Conservation (phyloP, 2,888 invertebrate genomes). For the Drosophila bunnanda region DNA sequence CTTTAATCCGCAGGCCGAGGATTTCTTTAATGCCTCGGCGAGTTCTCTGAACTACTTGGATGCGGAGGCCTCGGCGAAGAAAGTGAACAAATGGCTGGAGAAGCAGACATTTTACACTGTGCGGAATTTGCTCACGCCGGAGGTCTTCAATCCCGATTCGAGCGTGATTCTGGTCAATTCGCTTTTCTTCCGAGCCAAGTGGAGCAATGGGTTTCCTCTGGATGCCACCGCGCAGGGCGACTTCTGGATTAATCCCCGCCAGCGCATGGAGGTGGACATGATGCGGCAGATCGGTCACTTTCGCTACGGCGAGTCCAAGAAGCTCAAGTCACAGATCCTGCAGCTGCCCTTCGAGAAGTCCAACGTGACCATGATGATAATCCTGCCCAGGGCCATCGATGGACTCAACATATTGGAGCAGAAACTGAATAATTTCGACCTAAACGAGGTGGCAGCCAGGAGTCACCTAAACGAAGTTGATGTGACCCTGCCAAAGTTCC, state of each 20-base stretch:
- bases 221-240: conserved; percentile 86
- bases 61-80: conserved; percentile 84
- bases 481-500: conserved; percentile 91
- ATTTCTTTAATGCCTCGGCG: conserved; percentile 88
- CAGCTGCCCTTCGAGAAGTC: conserved; percentile 90
- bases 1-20: conserved; percentile 86
- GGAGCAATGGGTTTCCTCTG: conserved; percentile 88
- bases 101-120: conserved; percentile 92
- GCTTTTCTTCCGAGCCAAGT: conserved; percentile 92
- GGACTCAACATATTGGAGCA: conserved; percentile 88
- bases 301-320: conserved; percentile 85
- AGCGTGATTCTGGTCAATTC: conserved; percentile 92
- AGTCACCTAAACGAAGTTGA: conserved; percentile 85
- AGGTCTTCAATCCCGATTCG: conserved; percentile 86
- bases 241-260: conserved; percentile 87
- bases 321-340: conserved; percentile 86
- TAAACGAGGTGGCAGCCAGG: conserved; percentile 85
- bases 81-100: conserved; percentile 93
- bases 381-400: conserved; percentile 89
- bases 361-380: conserved; percentile 90
- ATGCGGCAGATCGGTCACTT: conserved; percentile 87
- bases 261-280: conserved; percentile 86
- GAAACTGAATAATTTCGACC: conserved; percentile 86
- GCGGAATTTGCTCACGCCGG: conserved; percentile 87
- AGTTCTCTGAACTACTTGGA: conserved; percentile 87